Conservation (phyloP, 1,140 invertebrate species). For the Lordiphosa mommai region DNA sequence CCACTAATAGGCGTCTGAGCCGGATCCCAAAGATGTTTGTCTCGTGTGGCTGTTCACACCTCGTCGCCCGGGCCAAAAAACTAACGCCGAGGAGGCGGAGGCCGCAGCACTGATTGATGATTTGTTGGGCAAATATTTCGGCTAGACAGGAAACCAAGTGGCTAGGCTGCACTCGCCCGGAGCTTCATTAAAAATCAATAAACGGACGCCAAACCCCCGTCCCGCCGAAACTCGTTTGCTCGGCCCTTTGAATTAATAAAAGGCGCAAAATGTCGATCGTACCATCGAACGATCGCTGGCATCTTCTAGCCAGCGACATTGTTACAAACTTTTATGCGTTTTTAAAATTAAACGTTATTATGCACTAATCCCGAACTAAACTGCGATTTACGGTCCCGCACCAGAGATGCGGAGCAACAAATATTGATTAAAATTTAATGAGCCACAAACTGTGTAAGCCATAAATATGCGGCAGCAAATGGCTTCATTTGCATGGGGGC, state of each 20-base stretch:
- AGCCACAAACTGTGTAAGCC: constrained; percentile 60
- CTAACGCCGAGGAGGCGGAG: constrained; percentile 34
- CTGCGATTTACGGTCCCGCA: constrained; percentile 62
- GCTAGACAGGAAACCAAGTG: constrained; percentile 49
- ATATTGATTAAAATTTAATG: constrained; percentile 77
- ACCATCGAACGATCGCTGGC: constrained; percentile 8
- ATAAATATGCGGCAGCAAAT: constrained; percentile 60
- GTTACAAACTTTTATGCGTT: constrained; percentile 77
- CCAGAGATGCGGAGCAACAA: constrained; percentile 39
- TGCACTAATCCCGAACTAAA: constrained; percentile 72
- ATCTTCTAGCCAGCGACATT: constrained; percentile 50
- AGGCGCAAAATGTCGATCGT: constrained; percentile 57
- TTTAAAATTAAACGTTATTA: constrained; percentile 78
- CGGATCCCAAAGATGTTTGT: constrained; percentile 4
- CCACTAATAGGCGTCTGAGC: constrained; percentile 68
- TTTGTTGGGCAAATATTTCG: constrained; percentile 66
- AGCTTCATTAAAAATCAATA: constrained; percentile 79
- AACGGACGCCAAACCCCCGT: constrained; percentile 40
- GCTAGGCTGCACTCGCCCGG: no score
- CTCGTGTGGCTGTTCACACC: constrained; percentile 52
- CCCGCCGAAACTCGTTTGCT: constrained; percentile 42
- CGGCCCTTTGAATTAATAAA: constrained; percentile 34
- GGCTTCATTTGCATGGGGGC: constrained; percentile 65
- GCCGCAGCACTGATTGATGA: constrained; percentile 47
- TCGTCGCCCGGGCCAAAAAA: constrained; percentile 20